phyloP scores from a whole-genome alignment of 53 echinoderm and acorn worm species.

The Apostichopus leukothele region DNA sequence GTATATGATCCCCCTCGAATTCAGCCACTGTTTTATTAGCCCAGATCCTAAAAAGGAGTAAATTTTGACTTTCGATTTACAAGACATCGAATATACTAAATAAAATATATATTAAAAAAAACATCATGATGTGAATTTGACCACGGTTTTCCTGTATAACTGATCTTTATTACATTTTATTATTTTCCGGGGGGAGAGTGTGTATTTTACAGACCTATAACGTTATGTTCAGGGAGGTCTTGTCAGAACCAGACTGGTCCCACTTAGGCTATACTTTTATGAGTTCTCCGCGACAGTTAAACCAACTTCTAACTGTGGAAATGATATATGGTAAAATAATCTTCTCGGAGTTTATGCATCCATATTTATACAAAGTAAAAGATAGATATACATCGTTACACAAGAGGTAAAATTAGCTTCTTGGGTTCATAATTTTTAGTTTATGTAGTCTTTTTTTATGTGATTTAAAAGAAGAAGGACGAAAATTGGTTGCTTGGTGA shows the following conservation, averaged over 20 bases:
- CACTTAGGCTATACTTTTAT: conserved; percentile 23
- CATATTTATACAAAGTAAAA: conserved; percentile 25
- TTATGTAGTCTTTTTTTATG: background rate
- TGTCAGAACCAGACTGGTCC: background rate
- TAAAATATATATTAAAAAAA: background rate
- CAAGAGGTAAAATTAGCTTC: conserved; percentile 6
- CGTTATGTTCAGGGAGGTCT: conserved; percentile 37
- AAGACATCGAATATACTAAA: background rate
- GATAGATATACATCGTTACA: background rate
- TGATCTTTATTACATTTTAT: conserved; percentile 14
- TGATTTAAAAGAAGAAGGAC: background rate
- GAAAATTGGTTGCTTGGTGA: background rate
- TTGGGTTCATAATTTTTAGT: too few relatives aligned
- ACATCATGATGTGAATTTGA: conserved; percentile 15
- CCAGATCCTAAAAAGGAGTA: too few relatives aligned
- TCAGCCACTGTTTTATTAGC: too few relatives aligned
- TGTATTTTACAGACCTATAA: background rate
- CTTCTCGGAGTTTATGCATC: conserved; percentile 18
- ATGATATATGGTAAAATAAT: conserved; percentile 47
- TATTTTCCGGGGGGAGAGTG: conserved; percentile 26
- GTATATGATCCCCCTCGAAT: too few relatives aligned
- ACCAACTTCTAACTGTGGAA: conserved; percentile 8
- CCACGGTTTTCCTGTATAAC: conserved; percentile 40
- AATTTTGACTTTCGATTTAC: background rate
- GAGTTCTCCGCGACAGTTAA: conserved; percentile 29